Base-by-base conservation (phyloP, 2,888 invertebrate genomes). In the Hypomecis punctinalis region DNA sequence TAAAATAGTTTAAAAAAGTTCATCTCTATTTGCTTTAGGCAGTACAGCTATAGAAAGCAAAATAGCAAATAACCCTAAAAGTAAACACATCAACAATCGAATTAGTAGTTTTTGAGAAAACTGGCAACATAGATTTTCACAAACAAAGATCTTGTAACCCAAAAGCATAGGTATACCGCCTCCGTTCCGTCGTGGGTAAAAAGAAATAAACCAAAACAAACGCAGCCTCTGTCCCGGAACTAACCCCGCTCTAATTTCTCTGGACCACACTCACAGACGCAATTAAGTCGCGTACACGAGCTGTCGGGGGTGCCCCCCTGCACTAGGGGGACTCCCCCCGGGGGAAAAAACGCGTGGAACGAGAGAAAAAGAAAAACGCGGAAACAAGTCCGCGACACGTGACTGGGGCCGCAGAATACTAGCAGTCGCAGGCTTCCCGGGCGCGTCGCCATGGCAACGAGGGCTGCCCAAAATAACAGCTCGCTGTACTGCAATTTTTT, bases 241-340 rank as follows among this genome's bases (percentile, higher is more conserved):
- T 89, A 85, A 77, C 75, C 88, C 79, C 75, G 91, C 82, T 90
- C 91, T 92, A 91, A 92, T 91, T 92, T 92, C 90, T 91, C 88
- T 88, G 91, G 89, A 91, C 92, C 92, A 92, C 92, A 91, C 92
- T 91, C 92, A 92, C 93, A 92, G 92, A 89, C 92, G 91, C 92
- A 92, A 92, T 93, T 92, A 93, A 93, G 93, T 89, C 88, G 84
- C 90, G 89, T 89, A 90, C 90, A 90, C 90, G 89, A 86, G 89
- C 84, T 81, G 81, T 82, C 75, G 83, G 82, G 85, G 83, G 67
- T 73, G 78, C 75, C 66, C 75, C 76, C 78, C 77, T 76, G 62
- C 68, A 51, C 65, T 66, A 61, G 47, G 61, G 57, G 56, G 65
- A 52, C 45, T 48, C 61, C 69, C 75, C 61, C 70, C 46, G 66